These are phyloP conservation scores for Xenops minutus DNA, from an alignment of 2,797 vertebrate genomes.

Conservation along the genomic window DNA sequence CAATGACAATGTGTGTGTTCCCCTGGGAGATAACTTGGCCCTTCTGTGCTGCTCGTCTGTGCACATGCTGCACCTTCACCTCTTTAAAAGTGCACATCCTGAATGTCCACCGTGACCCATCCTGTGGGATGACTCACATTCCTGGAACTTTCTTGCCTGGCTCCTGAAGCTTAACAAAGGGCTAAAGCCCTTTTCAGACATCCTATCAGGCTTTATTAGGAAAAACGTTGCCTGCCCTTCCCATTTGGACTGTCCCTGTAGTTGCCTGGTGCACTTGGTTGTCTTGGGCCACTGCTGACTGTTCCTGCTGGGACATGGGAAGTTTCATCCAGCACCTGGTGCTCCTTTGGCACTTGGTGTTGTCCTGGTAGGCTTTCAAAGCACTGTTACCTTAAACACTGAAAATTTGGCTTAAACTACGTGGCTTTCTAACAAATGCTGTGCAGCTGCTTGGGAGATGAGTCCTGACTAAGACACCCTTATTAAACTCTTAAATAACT, in stretches of 20 bases:
- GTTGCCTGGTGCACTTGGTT: not conserved
- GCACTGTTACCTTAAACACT: not conserved
- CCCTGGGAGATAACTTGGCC: conserved; percentile 17
- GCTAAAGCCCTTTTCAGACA: conserved; percentile 10
- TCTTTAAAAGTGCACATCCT: conserved; percentile 62
- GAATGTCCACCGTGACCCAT: conserved; percentile 45
- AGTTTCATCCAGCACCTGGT: not conserved
- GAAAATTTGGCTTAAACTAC: fast-evolving
- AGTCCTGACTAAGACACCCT: not conserved
- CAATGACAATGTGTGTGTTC: conserved; percentile 21
- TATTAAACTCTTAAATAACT: not conserved
- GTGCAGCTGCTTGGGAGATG: not conserved
- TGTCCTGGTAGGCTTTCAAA: not conserved
- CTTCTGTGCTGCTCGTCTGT: not conserved
- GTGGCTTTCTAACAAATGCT: fast-evolving
- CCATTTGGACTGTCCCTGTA: not conserved
- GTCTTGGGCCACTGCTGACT: not conserved
- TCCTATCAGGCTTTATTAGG: conserved; percentile 65
- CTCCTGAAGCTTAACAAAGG: conserved; percentile 52
- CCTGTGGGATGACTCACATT: conserved; percentile 65
- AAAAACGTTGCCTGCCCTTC: conserved; percentile 25
- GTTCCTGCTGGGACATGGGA: fast-evolving
- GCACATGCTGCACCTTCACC: conserved; percentile 55
- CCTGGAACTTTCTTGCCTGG: conserved; percentile 66
- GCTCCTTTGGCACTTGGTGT: not conserved